Conservation (phyloP, 2,797 vertebrate genomes). For the Gambusia yucatana region DNA sequence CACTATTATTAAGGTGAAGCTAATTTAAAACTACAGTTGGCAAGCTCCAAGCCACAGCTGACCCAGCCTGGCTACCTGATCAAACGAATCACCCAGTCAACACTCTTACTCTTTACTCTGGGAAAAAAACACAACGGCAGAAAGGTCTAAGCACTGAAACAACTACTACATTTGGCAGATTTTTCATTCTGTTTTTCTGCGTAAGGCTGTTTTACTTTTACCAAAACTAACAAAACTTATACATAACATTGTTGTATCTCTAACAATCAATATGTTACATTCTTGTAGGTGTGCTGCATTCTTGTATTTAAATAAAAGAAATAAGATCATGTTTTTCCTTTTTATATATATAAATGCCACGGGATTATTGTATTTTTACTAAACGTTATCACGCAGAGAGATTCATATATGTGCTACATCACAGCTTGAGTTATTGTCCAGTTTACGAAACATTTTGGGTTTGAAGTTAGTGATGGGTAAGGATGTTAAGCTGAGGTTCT, state of each 20-base stretch:
- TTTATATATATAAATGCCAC: background rate
- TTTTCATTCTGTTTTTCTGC: background rate
- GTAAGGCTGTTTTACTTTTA: too few relatives aligned
- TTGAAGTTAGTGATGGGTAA: background rate
- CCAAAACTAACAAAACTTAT: background rate
- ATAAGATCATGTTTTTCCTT: background rate
- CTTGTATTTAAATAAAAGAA: background rate
- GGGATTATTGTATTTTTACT: background rate
- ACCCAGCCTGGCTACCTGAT: background rate
- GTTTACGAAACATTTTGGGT: background rate
- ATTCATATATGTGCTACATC: background rate
- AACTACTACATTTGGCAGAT: background rate
- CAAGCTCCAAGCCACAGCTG: background rate
- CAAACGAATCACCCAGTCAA: background rate
- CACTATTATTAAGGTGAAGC: background rate
- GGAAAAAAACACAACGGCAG: background rate
- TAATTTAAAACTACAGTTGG: background rate
- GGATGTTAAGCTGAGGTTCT: background rate
- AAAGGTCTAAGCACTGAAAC: background rate
- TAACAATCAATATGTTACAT: background rate
- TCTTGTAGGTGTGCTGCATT: background rate
- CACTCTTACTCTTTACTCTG: background rate
- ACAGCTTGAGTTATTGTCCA: background rate
- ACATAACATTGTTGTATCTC: background rate
- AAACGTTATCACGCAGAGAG: background rate